Conservation (phyloP, 2,797 vertebrate species). For the Petrocephalus sullivani region DNA sequence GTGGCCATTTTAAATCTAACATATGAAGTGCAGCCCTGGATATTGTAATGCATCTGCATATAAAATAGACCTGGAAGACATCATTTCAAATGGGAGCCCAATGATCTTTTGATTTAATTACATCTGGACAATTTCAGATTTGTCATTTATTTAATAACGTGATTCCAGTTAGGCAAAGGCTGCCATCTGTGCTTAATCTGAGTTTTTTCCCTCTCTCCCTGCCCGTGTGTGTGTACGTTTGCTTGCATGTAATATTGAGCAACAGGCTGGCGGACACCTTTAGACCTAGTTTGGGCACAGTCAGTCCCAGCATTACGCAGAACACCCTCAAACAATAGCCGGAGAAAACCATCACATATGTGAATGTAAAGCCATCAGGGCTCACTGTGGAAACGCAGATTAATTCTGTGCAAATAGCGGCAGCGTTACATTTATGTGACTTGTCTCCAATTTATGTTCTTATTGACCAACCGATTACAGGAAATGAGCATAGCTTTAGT, state of each 20-base stretch:
- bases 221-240: neutral
- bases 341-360: neutral
- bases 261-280: neutral
- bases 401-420: neutral
- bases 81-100: conserved; percentile 27
- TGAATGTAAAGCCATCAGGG: neutral
- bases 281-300: neutral
- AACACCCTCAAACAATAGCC: neutral
- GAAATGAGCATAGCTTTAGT: neutral
- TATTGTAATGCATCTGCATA: conserved; percentile 19
- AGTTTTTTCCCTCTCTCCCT: conserved; percentile 40
- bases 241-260: neutral
- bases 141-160: conserved; percentile 26
- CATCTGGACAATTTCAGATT: conserved; percentile 24
- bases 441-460: neutral
- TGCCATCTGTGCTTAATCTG: conserved; percentile 78
- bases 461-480: neutral
- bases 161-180: conserved; percentile 59
- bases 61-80: conserved; percentile 32
- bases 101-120: conserved; percentile 41
- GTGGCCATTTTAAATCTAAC: conserved; percentile 33
- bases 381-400: neutral
- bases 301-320: neutral
- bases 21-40: conserved; percentile 31
- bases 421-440: neutral